Evolutionary conservation across 1,140 invertebrate genomes (phyloP).

Genomic region (Sesamia nonagrioides): DNA sequence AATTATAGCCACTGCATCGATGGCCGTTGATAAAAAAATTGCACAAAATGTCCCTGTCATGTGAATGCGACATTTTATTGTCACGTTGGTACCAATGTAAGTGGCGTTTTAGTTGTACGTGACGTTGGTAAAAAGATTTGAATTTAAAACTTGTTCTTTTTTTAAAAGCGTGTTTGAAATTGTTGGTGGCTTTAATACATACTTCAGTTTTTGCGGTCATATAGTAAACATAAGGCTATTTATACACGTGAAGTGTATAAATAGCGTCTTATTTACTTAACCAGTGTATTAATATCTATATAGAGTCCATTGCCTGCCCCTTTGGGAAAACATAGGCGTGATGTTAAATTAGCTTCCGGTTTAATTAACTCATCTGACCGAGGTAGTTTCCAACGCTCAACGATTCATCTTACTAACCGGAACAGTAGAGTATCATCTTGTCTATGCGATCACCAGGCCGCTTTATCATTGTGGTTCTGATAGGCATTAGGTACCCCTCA

Average conservation of each 20-base stretch:
- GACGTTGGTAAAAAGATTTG: background rate
- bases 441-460: background rate
- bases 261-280: no score
- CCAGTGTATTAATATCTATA: no score
- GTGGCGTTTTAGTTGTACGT: slow-evolving; percentile 33
- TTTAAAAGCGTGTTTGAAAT: background rate
- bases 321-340: background rate
- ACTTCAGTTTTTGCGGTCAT: background rate
- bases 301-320: no score
- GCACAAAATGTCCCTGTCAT: slow-evolving; percentile 17
- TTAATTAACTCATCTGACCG: slow-evolving; percentile 7
- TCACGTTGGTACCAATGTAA: slow-evolving; percentile 23
- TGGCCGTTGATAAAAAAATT: slow-evolving; percentile 24
- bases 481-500: background rate
- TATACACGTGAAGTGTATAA: background rate
- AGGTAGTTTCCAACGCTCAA: background rate
- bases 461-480: slow-evolving; percentile 2
- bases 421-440: background rate
- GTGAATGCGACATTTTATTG: slow-evolving; percentile 40
- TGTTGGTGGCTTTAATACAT: background rate
- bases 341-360: background rate
- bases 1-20: slow-evolving; percentile 40
- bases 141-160: background rate
- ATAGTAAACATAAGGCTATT: background rate
- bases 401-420: slow-evolving; percentile 22